Evolutionary conservation across 2,888 invertebrate species (phyloP).

Genomic region (Zelleria hepariella): DNA sequence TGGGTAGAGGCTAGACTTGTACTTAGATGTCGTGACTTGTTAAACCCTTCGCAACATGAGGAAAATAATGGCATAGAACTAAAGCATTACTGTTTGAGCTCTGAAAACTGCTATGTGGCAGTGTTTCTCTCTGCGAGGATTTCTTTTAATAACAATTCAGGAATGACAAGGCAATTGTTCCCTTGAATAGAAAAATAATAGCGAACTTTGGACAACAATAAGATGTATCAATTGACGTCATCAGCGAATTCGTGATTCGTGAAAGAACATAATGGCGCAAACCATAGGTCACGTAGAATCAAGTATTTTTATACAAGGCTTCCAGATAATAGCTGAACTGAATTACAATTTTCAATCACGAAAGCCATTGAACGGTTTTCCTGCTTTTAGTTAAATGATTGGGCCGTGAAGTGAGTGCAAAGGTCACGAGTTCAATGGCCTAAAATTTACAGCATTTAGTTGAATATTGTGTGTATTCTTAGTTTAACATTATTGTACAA

Average conservation of each 20-base stretch:
- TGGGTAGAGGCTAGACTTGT: no score
- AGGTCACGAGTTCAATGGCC: neutral
- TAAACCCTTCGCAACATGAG: no score
- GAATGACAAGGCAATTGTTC: neutral
- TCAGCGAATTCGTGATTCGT: neutral
- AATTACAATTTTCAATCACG: constrained; percentile 11
- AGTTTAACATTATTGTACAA: no score
- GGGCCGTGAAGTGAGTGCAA: neutral
- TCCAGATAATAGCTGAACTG: constrained; percentile 26
- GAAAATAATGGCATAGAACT: no score
- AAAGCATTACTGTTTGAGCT: no score
- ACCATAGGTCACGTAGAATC: neutral
- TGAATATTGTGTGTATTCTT: no score
- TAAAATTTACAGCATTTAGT: no score
- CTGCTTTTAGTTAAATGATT: neutral
- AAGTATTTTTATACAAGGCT: constrained; percentile 14
- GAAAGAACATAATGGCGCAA: neutral
- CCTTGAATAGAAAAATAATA: neutral
- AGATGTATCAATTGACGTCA: neutral
- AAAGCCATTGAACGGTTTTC: neutral
- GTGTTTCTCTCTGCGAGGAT: no score
- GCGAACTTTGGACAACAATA: neutral
- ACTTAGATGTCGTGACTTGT: no score
- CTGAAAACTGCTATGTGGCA: no score
- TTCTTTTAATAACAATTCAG: neutral